phyloP scores from a whole-genome alignment of 1,140 invertebrate genomes.

The Halictus rubicundus region DNA sequence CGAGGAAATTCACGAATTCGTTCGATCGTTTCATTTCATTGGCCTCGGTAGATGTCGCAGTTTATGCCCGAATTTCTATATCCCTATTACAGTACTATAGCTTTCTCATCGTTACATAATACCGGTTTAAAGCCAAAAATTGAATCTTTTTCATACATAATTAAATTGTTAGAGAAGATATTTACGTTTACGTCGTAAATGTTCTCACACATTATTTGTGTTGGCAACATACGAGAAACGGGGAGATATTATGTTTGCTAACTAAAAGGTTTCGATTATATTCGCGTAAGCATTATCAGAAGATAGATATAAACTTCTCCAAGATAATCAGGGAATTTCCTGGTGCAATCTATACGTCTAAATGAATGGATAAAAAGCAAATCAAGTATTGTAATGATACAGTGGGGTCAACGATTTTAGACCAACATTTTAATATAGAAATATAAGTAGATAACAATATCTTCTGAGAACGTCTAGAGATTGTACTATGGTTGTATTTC shows the following conservation, averaged over 20 bases:
- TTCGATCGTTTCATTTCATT: neutral
- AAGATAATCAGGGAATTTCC: conserved; percentile 4
- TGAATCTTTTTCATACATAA: no score
- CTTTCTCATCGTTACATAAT: conserved; percentile 12
- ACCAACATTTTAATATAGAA: neutral
- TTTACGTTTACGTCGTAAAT: neutral
- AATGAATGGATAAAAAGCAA: neutral
- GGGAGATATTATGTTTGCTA: neutral
- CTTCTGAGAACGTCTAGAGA: neutral
- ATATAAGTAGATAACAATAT: neutral
- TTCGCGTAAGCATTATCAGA: neutral
- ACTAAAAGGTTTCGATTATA: neutral
- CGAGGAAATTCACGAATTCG: neutral
- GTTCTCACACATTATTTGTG: no score
- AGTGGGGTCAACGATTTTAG: neutral
- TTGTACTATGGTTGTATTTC: neutral
- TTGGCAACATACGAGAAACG: neutral
- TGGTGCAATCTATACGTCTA: neutral
- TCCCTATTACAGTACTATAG: neutral
- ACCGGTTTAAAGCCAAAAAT: neutral
- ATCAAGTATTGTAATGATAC: neutral
- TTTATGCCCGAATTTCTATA: neutral
- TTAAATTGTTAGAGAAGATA: neutral
- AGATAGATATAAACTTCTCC: neutral
- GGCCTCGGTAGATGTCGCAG: neutral